Percentiles rank a stretch among this genome's conserved stretches.
Conservation (phyloP, 2,797 vertebrate genomes). For the Phoxinus dragarum region DNA sequence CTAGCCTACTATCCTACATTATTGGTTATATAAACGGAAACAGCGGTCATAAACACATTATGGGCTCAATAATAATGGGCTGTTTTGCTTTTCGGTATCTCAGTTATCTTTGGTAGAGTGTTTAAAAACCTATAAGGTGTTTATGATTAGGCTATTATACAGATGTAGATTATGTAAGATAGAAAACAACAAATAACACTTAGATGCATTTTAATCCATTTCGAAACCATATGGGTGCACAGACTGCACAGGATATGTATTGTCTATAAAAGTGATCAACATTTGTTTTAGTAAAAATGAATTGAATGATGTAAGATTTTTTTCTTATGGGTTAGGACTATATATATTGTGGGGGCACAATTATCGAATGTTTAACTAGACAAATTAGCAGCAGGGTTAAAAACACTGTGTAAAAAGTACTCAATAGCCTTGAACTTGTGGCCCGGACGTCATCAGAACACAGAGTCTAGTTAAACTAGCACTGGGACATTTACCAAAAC, state of each 20-base stretch:
- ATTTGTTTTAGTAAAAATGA: neutral
- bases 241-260: neutral
- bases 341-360: neutral
- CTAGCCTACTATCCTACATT: neutral
- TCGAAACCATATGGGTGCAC: neutral
- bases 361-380: neutral
- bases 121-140: neutral
- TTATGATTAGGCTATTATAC: neutral
- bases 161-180: neutral
- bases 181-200: neutral
- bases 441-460: constrained; percentile 10
- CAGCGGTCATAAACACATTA: neutral
- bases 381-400: constrained; percentile 2
- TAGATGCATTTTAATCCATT: too few species aligned
- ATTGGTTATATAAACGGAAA: neutral
- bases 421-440: constrained; percentile 11
- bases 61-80: neutral
- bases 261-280: neutral
- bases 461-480: neutral
- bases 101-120: neutral
- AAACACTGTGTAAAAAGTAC: constrained; percentile 5
- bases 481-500: neutral
- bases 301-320: neutral
- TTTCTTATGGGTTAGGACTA: neutral
- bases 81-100: neutral